Conservation (phyloP, 1,140 invertebrate species). For the Leptinotarsa lineolata region DNA sequence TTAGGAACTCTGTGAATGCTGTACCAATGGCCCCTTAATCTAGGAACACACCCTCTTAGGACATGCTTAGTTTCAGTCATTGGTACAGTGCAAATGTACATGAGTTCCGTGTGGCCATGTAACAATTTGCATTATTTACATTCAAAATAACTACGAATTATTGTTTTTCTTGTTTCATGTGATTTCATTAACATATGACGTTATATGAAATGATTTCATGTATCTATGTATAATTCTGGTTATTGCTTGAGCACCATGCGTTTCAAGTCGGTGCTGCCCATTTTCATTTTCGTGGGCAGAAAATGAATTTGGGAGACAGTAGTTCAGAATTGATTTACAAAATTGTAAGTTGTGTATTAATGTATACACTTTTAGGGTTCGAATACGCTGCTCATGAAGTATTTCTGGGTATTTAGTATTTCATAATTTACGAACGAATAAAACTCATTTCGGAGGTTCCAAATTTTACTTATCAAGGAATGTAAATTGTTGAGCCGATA, state of each 20-base stretch:
- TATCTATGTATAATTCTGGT: slow-evolving; percentile 51
- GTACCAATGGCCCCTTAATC: slow-evolving; percentile 43
- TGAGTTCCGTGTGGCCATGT: slow-evolving; percentile 54
- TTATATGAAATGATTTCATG: slow-evolving; percentile 54
- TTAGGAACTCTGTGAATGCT: slow-evolving; percentile 45
- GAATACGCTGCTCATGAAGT: slow-evolving; percentile 22
- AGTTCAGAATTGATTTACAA: slow-evolving; percentile 54
- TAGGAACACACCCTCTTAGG: slow-evolving; percentile 28
- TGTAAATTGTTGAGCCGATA: not conserved
- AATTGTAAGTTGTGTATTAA: slow-evolving; percentile 27
- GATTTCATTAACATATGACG: slow-evolving; percentile 51
- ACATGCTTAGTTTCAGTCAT: slow-evolving; percentile 38
- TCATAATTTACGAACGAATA: not conserved
- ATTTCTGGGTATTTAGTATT: slow-evolving; percentile 20
- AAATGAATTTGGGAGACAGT: slow-evolving; percentile 52
- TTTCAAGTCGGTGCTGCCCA: slow-evolving; percentile 46
- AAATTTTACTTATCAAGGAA: not conserved
- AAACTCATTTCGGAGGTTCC: too few relatives aligned
- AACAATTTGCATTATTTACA: slow-evolving; percentile 41
- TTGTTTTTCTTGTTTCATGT: slow-evolving; percentile 49
- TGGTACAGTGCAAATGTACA: slow-evolving; percentile 42
- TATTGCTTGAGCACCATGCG: slow-evolving; percentile 50
- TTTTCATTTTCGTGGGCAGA: slow-evolving; percentile 53
- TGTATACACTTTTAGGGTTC: slow-evolving; percentile 26
- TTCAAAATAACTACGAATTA: slow-evolving; percentile 51